These are phyloP conservation scores for Euleptes europaea DNA, from an alignment of 2,113 vertebrate species.

Conservation along the genomic window DNA sequence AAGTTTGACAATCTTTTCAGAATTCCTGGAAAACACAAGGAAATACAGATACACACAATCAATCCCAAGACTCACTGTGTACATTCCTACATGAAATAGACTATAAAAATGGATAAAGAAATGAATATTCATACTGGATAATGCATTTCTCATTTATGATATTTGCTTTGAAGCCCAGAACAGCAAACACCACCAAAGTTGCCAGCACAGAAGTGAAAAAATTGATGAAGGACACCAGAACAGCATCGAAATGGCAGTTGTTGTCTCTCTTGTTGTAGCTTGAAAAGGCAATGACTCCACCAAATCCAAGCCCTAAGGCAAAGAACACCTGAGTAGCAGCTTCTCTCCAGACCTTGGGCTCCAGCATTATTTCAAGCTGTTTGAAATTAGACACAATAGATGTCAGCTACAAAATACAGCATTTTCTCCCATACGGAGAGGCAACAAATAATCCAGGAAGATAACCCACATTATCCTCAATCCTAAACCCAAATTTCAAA, in stretches of 20 bases:
- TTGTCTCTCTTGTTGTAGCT: slow-evolving; percentile 99
- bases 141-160: slow-evolving; percentile 91
- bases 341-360: slow-evolving; percentile 95
- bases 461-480: slow-evolving; percentile 37
- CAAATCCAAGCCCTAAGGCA: slow-evolving; percentile 95
- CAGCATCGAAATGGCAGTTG: slow-evolving; percentile 98
- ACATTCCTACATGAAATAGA: slow-evolving; percentile 37
- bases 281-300: slow-evolving; percentile 98
- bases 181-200: slow-evolving; percentile 97
- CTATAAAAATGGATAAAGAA: slow-evolving; percentile 48
- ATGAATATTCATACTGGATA: slow-evolving; percentile 73
- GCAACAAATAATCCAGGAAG: slow-evolving; percentile 41
- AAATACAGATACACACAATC: slow-evolving; percentile 19
- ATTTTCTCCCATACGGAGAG: slow-evolving; percentile 53
- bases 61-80: background rate
- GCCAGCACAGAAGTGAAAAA: slow-evolving; percentile 98
- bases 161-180: slow-evolving; percentile 98
- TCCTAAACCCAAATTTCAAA: background rate
- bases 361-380: slow-evolving; percentile 97
- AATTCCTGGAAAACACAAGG: slow-evolving; percentile 83
- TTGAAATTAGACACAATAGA: slow-evolving; percentile 72
- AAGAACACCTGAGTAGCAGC: slow-evolving; percentile 98
- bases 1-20: slow-evolving; percentile 81
- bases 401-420: slow-evolving; percentile 60
- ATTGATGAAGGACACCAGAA: slow-evolving; percentile 96